Evolutionary conservation across 2,113 vertebrate genomes (phyloP).

Genomic region (Eretmochelys imbricata): DNA sequence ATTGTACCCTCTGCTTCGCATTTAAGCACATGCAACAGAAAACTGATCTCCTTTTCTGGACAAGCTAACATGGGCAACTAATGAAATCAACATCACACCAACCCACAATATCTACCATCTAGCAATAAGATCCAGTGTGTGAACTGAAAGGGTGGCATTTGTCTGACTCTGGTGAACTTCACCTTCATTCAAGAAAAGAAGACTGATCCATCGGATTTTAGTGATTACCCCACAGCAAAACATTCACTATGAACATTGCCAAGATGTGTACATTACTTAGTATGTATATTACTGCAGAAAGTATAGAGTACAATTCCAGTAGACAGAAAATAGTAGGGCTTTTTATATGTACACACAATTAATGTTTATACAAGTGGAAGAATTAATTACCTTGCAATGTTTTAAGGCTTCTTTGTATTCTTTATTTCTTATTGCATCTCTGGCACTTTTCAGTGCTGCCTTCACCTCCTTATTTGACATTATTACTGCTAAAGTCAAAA

Average conservation of each 20-base stretch:
- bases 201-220: not conserved
- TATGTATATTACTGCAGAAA: not conserved
- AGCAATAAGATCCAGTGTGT: not conserved
- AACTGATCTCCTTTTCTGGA: not conserved
- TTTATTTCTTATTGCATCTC: conserved; percentile 96
- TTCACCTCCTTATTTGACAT: conserved; percentile 98
- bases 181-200: not conserved
- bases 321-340: fast-evolving
- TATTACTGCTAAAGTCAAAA: conserved; percentile 57
- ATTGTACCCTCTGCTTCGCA: not conserved
- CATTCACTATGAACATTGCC: not conserved
- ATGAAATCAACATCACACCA: not conserved
- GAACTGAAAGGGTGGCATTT: not conserved
- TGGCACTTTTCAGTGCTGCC: conserved; percentile 90
- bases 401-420: conserved; percentile 97
- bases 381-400: conserved; percentile 92
- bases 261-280: not conserved
- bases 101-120: not conserved
- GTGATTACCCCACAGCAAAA: not conserved
- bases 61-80: not conserved
- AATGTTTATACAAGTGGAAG: not conserved
- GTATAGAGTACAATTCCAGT: not conserved
- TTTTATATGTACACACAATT: not conserved
- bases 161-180: not conserved
- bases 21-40: not conserved